Base-by-base conservation (phyloP, 2,888 invertebrate genomes). In the Blera fallax region DNA sequence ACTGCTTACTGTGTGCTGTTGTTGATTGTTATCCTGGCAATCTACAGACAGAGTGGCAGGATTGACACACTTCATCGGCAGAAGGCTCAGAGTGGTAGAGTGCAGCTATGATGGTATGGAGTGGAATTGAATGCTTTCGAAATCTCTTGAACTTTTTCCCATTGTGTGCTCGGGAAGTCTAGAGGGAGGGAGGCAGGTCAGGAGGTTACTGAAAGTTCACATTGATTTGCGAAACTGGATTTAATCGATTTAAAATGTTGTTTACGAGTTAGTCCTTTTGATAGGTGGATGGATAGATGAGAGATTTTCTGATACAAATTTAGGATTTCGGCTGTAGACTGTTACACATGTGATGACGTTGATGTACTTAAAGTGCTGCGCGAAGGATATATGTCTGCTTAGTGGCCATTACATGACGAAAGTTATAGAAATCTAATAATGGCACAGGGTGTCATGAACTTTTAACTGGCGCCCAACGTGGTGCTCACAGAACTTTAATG, bases 21-120 rank as follows among this genome's bases (percentile, higher is more conserved):
- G 67, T 54, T 45, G 74, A 78, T 62, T 74, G 69, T 64, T 76
- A 81, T 81, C 81, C 50, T 65, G 52, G 56, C 69, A 81, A 81
- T 76, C 69, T 76, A 76, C 76, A 48, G 69, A 81, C 58, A 65
- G 16, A 65, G 43, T 50, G 50, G 56, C 48, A 64, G 69, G 81
- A 81, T 76, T 70, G 76, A 76, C 81, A 81, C 74, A 76, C 74
- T 76, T 81, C 76, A 81, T 62, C 60, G 69, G 56, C 81, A 74
- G 76, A 56, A 74, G 52, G 80, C 21, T 70, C 32, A 34, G 54
- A 48, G 34, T 50, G 48, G 48, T n/a, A 72, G 64, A 56, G 29
- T 56, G 48, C 45, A 58, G 24, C 40, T 54, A 18, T 52, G 65
- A 52, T 37, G 34, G 52, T 27, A 34, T 67, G 67, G n/a, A 79